Base-by-base conservation (phyloP, 1,140 invertebrate species). In the Sycophila sp. region DNA sequence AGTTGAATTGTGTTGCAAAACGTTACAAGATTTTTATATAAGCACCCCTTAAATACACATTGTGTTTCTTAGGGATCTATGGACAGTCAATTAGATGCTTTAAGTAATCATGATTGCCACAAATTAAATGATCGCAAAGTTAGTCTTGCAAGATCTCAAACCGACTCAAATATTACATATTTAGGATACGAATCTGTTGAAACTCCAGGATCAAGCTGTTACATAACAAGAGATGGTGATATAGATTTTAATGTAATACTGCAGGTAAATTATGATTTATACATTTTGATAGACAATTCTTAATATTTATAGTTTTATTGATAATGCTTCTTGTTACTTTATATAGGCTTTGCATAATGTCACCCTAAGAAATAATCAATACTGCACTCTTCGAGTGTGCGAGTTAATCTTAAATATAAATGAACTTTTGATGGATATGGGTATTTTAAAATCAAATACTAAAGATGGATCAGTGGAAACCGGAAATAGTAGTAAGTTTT, bases 141-240 rank as follows among this genome's bases (percentile, higher is more conserved):
- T 1, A 91, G 91, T 83, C 80, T 97, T 11, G 91, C 93, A 0
- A 89, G 97, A 62, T 98, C 96, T 1, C 93, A 96, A 79, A 98
- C 96, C 0, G 97, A 98, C 81, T 96, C 96, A 0, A 96, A 98
- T 75, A 98, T 98, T 47, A 93, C 92, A 40, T 98, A 98, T 79
- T 87, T 89, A 6, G 89, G 91, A 1, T 92, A 94, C 74, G 93
- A 96, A 75, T 84, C 91, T 60, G 90, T 90, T 3, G 94, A 98
- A 87, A 95, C 95, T 1, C 90, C 96, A 0, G 98, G 97, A 0
- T 96, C 96, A 0, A 85, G 92, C 15, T 91, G 92, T 81, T 99
- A 98, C 76, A 98, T 99, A 30, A 98, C 96, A 30, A 92, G 93
- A 78, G 95, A 98, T 78, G 98, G 98, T 0, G 93, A 97, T 78